Conservation (phyloP, 2,113 vertebrate genomes). For the Serilophus lunatus region DNA sequence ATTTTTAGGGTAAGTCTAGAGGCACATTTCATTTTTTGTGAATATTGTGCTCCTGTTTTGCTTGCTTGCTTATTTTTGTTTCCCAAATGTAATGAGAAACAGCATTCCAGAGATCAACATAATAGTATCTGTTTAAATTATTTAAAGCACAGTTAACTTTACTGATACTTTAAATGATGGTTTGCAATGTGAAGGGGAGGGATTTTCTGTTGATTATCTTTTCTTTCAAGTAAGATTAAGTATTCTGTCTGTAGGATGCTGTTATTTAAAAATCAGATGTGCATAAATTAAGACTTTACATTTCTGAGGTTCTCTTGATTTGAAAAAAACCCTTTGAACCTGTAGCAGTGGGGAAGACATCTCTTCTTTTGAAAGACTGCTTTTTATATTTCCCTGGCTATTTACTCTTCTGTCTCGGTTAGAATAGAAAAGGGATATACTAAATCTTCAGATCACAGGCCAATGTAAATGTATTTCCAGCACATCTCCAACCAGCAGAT, state of each 20-base stretch:
- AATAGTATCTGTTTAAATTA: constrained; percentile 15
- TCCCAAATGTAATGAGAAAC: not conserved
- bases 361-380: not conserved
- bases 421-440: not conserved
- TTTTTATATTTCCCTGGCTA: not conserved
- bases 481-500: not conserved
- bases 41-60: not conserved
- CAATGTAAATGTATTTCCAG: not conserved
- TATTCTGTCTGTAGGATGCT: not conserved
- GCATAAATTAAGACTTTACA: not conserved
- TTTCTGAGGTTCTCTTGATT: not conserved
- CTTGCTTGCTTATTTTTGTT: not conserved
- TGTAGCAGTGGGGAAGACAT: not conserved
- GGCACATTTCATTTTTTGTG: not conserved
- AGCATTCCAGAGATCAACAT: not conserved
- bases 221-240: constrained; percentile 1
- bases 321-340: not conserved
- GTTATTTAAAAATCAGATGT: not conserved
- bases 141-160: not conserved
- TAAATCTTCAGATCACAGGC: not conserved
- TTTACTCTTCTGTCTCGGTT: not conserved
- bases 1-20: not conserved
- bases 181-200: not conserved
- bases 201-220: not conserved
- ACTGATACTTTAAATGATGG: not conserved